Evolutionary conservation across 1,140 invertebrate genomes (phyloP).

Genomic region (Drosophila pruinosa): DNA sequence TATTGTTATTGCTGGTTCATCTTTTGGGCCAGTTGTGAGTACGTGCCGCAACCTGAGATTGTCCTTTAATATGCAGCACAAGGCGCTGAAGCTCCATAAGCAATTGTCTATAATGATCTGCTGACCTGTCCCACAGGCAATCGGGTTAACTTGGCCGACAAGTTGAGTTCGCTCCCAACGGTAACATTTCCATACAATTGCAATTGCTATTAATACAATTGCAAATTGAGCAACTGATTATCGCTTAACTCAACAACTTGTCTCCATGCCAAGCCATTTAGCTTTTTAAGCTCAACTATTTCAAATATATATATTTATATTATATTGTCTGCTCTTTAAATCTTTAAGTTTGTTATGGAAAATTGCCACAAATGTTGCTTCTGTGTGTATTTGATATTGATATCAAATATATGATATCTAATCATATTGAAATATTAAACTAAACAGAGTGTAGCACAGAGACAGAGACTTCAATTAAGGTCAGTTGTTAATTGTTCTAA

Average conservation of each 20-base stretch:
- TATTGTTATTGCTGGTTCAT: slow-evolving; percentile 3
- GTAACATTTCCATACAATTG: slow-evolving; percentile 4
- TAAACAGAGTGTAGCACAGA: background rate
- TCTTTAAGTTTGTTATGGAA: too few species aligned
- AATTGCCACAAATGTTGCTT: too few species aligned
- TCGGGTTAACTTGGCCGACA: slow-evolving; percentile 2
- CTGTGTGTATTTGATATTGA: too few species aligned
- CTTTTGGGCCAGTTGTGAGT: slow-evolving; percentile 15
- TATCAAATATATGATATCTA: too few species aligned
- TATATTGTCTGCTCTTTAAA: too few species aligned
- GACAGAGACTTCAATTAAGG: background rate
- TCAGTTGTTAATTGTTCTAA: background rate
- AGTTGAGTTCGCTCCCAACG: background rate
- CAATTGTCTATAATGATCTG: slow-evolving; percentile 27
- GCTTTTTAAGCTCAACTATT: too few species aligned
- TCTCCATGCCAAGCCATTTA: too few species aligned
- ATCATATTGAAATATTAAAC: too few species aligned
- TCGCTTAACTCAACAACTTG: background rate
- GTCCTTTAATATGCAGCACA: slow-evolving; percentile 30
- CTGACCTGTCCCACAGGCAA: slow-evolving; percentile 10
- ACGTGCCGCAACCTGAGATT: slow-evolving; percentile 21
- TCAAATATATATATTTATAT: background rate
- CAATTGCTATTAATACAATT: background rate
- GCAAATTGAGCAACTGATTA: background rate
- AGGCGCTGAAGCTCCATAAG: background rate